Base-by-base conservation (phyloP, 1,140 invertebrate species). In the Drosophila simulans region DNA sequence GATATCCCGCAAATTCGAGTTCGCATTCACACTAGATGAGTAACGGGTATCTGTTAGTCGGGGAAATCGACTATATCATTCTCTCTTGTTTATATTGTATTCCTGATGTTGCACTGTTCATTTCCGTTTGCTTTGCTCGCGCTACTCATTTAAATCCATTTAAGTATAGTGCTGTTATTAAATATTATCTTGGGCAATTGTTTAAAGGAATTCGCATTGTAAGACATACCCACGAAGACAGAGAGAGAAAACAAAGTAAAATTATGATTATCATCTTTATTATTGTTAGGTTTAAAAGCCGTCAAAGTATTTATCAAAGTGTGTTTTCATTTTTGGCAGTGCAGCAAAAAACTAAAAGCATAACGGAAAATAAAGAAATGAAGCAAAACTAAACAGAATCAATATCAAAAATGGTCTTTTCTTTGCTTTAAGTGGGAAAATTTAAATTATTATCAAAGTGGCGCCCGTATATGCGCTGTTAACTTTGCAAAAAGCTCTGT, bases 241-340 rank as follows among this genome's bases (percentile, higher is more conserved):
- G 15, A 74, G 35, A 54, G 13, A 58, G 12, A 45, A 13, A 43
- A 17, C 25, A 31, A 31, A 27, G 20, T 12, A 70, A 27, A 34
- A 22, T 39, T 27, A 69, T 56, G 31, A 58, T 39, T 72, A 75
- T 48, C 49, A 68, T 66, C 59, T 68, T 68, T 57, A 82, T 74
- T 68, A 70, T 70, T 82, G 63, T 78, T 86, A 81, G 64, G 69
- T 78, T 27, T 81, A 69, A 58, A 58, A n/a, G 74, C 82, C 82
- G 82, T 63, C 49, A 78, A 85, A 85, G 82, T 85, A 85, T 85
- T 85, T 82, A 74, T 69, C 60, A 56, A 46, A 27, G 51, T 74
- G 69, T 74, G 39, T 63, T 74, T 74, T 75, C 15, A 35, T 64
- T 59, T 74, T 55, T 42, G 53, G 27, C 48, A 75, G 40, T 64